Evolutionary conservation across 2,797 vertebrate species (phyloP).

Genomic region (Cryptoblepharus egeriae): DNA sequence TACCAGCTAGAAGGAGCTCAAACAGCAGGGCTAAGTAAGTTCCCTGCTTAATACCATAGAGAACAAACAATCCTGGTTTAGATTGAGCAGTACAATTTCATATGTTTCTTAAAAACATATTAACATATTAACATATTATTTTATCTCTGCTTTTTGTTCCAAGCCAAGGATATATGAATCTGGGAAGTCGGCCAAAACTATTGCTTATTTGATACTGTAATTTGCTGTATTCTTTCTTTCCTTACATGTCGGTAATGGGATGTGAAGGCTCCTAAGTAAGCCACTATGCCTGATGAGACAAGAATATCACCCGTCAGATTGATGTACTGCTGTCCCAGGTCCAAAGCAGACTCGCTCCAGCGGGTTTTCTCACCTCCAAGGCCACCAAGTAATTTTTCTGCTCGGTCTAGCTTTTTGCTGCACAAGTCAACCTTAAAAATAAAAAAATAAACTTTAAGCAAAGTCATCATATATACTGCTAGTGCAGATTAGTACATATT

Average conservation of each 20-base stretch:
- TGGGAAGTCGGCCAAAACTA: not conserved
- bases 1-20: too few species aligned
- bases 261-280: conserved; percentile 90
- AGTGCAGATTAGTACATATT: not conserved
- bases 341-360: conserved; percentile 84
- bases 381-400: conserved; percentile 88
- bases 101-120: not conserved
- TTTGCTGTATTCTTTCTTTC: not conserved
- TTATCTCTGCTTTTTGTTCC: not conserved
- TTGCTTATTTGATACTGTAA: conserved; percentile 1
- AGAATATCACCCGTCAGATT: conserved; percentile 89
- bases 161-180: not conserved
- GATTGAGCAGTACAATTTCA: too few species aligned
- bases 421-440: conserved; percentile 85
- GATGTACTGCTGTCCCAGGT: conserved; percentile 82
- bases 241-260: conserved; percentile 88
- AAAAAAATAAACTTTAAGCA: conserved; percentile 26
- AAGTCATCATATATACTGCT: not conserved
- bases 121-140: not conserved
- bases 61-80: too few species aligned
- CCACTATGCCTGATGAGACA: conserved; percentile 86
- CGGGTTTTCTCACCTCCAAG: conserved; percentile 90
- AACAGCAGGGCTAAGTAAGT: too few species aligned
- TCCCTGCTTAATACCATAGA: too few species aligned
- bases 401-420: conserved; percentile 87